phyloP scores from a whole-genome alignment of 2,113 vertebrate genomes.

The Antechinus stuartii region DNA sequence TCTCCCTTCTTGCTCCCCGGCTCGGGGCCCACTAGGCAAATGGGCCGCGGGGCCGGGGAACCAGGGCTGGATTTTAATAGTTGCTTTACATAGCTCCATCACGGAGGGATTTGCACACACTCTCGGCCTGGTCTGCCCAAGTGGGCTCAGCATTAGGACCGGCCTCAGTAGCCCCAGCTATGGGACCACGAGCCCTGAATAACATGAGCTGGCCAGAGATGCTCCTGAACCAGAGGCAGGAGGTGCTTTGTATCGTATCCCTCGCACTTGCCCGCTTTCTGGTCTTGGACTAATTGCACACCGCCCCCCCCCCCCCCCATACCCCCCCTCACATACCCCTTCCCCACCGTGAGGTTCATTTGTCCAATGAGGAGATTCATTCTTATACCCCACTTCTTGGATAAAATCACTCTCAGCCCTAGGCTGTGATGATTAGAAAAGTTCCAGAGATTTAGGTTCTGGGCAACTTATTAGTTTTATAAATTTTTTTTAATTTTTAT shows the following conservation, averaged over 20 bases:
- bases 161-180: background rate
- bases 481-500: too few relatives aligned
- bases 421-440: too few relatives aligned
- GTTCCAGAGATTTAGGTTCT: too few relatives aligned
- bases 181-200: background rate
- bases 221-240: background rate
- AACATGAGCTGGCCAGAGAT: background rate
- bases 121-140: background rate
- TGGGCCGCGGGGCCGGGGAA: fast-evolving
- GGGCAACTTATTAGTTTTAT: too few relatives aligned
- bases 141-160: background rate
- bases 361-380: too few relatives aligned
- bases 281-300: too few relatives aligned
- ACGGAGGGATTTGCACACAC: background rate
- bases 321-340: too few relatives aligned
- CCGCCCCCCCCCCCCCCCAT: too few relatives aligned
- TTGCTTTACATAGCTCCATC: background rate
- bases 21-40: slow-evolving; percentile 38
- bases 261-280: too few relatives aligned
- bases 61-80: background rate
- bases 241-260: background rate
- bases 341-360: too few relatives aligned
- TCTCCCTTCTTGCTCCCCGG: fast-evolving
- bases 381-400: too few relatives aligned
- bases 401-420: too few relatives aligned